These are phyloP conservation scores for Bicyclus anynana DNA, from an alignment of 1,140 invertebrate genomes.

Conservation along the genomic window DNA sequence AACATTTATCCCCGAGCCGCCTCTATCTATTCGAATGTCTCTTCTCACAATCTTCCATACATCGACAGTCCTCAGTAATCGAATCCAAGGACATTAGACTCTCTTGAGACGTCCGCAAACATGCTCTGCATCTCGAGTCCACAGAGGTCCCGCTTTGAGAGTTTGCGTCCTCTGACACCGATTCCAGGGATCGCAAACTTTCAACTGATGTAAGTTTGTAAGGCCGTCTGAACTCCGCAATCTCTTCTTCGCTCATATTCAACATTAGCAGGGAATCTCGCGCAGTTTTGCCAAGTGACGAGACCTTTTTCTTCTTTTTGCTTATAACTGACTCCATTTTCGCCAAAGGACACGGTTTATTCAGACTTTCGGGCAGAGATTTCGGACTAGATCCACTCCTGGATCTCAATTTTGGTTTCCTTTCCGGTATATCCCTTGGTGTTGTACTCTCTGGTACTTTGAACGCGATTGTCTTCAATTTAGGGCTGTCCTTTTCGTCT, in stretches of 20 bases:
- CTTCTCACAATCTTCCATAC: slow-evolving; percentile 51
- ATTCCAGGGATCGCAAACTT: slow-evolving; percentile 64
- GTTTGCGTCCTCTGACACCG: slow-evolving; percentile 69
- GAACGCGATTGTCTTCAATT: slow-evolving; percentile 61
- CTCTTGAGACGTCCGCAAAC: slow-evolving; percentile 64
- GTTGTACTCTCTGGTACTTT: slow-evolving; percentile 61
- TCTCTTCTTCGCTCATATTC: slow-evolving; percentile 72
- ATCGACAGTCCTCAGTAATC: slow-evolving; percentile 65
- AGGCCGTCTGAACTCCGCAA: slow-evolving; percentile 58
- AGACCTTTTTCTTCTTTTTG: slow-evolving; percentile 66
- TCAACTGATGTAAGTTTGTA: slow-evolving; percentile 69
- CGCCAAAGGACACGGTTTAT: slow-evolving; percentile 51
- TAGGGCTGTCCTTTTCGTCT: slow-evolving; percentile 44
- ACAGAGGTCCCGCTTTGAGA: slow-evolving; percentile 65
- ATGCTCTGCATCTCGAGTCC: slow-evolving; percentile 63
- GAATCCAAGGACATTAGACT: slow-evolving; percentile 71
- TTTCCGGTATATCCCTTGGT: slow-evolving; percentile 59
- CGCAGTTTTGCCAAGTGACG: slow-evolving; percentile 68
- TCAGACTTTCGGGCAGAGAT: slow-evolving; percentile 65
- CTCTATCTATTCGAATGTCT: slow-evolving; percentile 43
- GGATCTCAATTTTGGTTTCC: slow-evolving; percentile 43
- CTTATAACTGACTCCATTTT: slow-evolving; percentile 58
- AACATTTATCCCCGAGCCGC: not conserved
- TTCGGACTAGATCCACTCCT: slow-evolving; percentile 68
- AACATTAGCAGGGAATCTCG: slow-evolving; percentile 65